Evolutionary conservation across 2,797 vertebrate species (phyloP).

Genomic region (Halcyon chelicuti): DNA sequence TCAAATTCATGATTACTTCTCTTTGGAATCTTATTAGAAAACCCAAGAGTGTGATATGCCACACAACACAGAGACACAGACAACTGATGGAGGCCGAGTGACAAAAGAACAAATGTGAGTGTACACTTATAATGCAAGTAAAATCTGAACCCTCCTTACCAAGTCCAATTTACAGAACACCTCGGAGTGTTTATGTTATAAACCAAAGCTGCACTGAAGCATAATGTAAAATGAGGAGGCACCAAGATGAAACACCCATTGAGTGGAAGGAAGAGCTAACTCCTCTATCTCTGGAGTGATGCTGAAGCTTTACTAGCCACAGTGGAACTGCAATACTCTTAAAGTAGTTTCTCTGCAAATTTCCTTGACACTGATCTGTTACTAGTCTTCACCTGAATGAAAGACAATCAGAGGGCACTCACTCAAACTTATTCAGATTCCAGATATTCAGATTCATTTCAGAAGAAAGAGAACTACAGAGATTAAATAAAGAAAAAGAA

Average conservation of each 20-base stretch:
- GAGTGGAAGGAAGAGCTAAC: not conserved
- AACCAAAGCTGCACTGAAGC: not conserved
- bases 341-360: not conserved
- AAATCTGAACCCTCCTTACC: not conserved
- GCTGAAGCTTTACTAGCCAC: not conserved
- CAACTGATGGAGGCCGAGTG: not conserved
- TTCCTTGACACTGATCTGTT: not conserved
- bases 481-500: not conserved
- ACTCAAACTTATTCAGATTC: not conserved
- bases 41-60: rapidly evolving
- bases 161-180: not conserved
- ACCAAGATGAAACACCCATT: not conserved
- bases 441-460: not conserved
- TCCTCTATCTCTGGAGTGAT: not conserved
- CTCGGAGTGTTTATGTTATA: not conserved
- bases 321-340: rapidly evolving
- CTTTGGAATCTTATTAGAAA: not conserved
- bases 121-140: not conserved
- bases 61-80: not conserved
- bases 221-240: not conserved
- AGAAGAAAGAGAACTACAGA: not conserved
- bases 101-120: not conserved
- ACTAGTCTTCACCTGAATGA: not conserved
- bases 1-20: not conserved
- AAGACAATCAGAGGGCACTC: not conserved